These are phyloP conservation scores for Liopterus haemorrhoidalis DNA, from an alignment of 2,888 invertebrate species.

Conservation along the genomic window DNA sequence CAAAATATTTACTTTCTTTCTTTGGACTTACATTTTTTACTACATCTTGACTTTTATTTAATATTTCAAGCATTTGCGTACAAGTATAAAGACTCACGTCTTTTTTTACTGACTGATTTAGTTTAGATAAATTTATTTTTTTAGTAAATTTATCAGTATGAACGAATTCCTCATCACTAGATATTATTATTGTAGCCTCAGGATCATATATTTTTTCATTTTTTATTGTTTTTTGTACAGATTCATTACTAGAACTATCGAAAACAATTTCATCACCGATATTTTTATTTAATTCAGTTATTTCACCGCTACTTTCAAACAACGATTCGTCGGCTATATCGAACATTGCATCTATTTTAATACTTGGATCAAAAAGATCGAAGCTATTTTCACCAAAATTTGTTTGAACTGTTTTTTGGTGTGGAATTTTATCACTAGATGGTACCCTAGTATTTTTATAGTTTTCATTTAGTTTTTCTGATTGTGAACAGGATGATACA, in stretches of 20 bases:
- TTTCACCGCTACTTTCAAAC: constrained; percentile 15
- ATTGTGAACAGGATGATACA: too few relatives aligned
- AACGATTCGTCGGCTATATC: constrained; percentile 17
- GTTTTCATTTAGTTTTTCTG: too few relatives aligned
- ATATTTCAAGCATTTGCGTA: constrained; percentile 47
- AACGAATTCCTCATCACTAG: not conserved
- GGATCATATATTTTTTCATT: constrained; percentile 18
- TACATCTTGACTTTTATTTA: constrained; percentile 11
- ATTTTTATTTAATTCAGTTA: constrained; percentile 4
- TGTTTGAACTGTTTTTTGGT: too few relatives aligned
- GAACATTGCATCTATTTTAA: too few relatives aligned
- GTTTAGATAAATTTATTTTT: not conserved
- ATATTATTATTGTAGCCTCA: constrained; percentile 33
- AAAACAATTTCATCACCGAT: not conserved
- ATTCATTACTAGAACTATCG: not conserved
- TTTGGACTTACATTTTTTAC: too few relatives aligned
- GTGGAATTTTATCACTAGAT: too few relatives aligned
- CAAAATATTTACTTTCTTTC: too few relatives aligned
- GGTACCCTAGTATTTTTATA: too few relatives aligned
- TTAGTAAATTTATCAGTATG: not conserved
- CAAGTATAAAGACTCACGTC: constrained; percentile 42
- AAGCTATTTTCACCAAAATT: too few relatives aligned
- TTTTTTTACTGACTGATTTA: constrained; percentile 42
- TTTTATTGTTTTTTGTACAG: not conserved
- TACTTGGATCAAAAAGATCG: too few relatives aligned